Evolutionary conservation across 2,888 invertebrate species (phyloP).

Genomic region (Eupeodes luniger): DNA sequence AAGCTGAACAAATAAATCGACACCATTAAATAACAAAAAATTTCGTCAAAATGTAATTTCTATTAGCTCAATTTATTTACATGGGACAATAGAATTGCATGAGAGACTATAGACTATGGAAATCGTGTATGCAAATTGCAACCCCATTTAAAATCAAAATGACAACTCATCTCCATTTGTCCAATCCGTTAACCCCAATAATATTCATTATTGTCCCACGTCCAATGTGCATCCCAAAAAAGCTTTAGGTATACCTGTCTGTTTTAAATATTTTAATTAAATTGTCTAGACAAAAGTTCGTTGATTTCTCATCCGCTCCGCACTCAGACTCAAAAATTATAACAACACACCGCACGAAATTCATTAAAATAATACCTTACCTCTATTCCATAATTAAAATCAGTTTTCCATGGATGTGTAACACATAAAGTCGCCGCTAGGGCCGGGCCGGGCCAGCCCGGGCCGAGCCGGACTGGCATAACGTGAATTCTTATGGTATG

Average conservation of each 20-base stretch:
- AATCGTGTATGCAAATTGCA: not conserved
- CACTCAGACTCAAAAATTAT: too few species aligned
- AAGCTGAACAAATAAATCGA: too few species aligned
- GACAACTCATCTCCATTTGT: not conserved
- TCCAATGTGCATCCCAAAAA: not conserved
- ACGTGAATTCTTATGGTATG: not conserved
- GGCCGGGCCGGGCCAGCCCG: too few species aligned
- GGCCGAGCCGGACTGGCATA: not conserved
- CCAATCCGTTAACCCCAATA: not conserved
- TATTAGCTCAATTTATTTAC: too few species aligned
- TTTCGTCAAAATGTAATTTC: too few species aligned
- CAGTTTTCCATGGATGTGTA: constrained; percentile 1
- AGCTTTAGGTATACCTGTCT: not conserved
- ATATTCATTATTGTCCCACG: not conserved
- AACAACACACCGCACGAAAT: not conserved
- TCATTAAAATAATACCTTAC: constrained; percentile 9
- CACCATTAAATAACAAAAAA: too few species aligned
- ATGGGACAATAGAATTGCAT: not conserved
- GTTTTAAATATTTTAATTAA: constrained; percentile 22
- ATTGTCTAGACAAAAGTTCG: constrained; percentile 17
- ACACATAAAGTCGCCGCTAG: not conserved
- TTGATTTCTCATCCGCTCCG: not conserved
- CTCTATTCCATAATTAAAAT: not conserved
- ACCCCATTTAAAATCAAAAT: not conserved
- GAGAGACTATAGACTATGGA: not conserved